Conservation (phyloP, 37 sponge, comb jelly and placozoan species). For the Geodia barretti region DNA sequence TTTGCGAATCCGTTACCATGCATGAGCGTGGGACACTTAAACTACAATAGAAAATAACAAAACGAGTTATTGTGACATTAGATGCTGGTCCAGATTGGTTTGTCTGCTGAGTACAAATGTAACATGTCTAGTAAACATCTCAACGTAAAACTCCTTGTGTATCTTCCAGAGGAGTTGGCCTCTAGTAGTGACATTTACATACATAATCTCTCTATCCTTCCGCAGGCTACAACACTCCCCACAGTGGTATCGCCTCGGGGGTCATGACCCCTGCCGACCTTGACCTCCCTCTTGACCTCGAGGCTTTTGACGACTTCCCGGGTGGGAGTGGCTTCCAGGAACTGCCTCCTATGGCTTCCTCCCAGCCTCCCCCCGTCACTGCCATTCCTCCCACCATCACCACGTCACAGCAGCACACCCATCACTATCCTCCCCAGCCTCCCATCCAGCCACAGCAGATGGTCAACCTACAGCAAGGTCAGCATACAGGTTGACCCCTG, state of each 20-base stretch:
- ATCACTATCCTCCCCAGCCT: slow-evolving; percentile 28
- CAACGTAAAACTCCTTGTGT: too few relatives aligned
- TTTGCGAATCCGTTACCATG: too few relatives aligned
- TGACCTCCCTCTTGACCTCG: slow-evolving; percentile 56
- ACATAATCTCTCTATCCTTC: background rate
- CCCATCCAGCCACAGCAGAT: background rate
- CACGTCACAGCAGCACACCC: slow-evolving; percentile 33
- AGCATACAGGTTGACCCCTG: too few relatives aligned
- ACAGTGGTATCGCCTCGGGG: slow-evolving; percentile 18
- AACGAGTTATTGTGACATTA: too few relatives aligned
- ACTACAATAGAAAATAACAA: too few relatives aligned
- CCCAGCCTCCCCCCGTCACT: slow-evolving; percentile 24
- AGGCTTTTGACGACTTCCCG: slow-evolving; percentile 45
- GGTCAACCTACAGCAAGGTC: slow-evolving; percentile 7
- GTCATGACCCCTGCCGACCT: slow-evolving; percentile 46
- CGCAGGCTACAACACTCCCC: slow-evolving; percentile 23
- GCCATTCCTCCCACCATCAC: slow-evolving; percentile 37
- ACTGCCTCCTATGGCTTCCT: background rate
- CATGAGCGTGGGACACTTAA: too few relatives aligned
- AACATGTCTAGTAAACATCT: too few relatives aligned
- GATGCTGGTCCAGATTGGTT: too few relatives aligned
- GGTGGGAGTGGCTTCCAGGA: slow-evolving; percentile 22
- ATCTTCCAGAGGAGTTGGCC: too few relatives aligned
- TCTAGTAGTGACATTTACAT: background rate
- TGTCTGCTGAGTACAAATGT: too few relatives aligned